These are phyloP conservation scores for Eustalomyia histrio DNA, from an alignment of 2,888 invertebrate species.

Conservation along the genomic window DNA sequence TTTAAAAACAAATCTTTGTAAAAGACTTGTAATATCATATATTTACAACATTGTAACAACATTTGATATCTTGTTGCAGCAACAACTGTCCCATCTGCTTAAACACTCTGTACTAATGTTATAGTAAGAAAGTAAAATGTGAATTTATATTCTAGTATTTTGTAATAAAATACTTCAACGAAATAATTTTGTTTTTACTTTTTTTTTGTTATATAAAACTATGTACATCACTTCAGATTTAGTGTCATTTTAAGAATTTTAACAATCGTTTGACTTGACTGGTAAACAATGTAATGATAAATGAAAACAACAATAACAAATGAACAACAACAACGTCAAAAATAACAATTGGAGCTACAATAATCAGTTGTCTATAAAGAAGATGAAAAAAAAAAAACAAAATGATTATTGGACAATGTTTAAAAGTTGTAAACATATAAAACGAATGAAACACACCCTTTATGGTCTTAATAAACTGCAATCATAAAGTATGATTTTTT, in stretches of 20 bases:
- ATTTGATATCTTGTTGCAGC: neutral
- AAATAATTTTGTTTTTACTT: neutral
- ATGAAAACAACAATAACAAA: neutral
- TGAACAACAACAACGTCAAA: neutral
- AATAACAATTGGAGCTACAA: neutral
- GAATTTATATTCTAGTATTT: neutral
- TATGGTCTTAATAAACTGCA: neutral
- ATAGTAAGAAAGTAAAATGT: neutral
- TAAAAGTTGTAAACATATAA: neutral
- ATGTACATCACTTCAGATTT: conserved; percentile 15
- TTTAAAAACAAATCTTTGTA: too few relatives aligned
- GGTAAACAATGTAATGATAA: conserved; percentile 17
- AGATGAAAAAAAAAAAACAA: neutral
- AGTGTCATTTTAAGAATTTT: conserved; percentile 21
- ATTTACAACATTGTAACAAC: neutral
- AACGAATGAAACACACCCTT: neutral
- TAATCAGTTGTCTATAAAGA: neutral
- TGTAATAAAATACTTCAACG: conserved; percentile 6
- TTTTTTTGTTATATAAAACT: neutral
- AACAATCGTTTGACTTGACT: conserved; percentile 21
- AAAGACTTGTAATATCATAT: neutral
- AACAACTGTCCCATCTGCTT: conserved; percentile 35
- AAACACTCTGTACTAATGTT: neutral
- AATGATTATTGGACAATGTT: neutral
- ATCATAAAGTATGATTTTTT: too few relatives aligned